Evolutionary conservation across 1,140 invertebrate species (phyloP).

Genomic region (Ericerus pela): DNA sequence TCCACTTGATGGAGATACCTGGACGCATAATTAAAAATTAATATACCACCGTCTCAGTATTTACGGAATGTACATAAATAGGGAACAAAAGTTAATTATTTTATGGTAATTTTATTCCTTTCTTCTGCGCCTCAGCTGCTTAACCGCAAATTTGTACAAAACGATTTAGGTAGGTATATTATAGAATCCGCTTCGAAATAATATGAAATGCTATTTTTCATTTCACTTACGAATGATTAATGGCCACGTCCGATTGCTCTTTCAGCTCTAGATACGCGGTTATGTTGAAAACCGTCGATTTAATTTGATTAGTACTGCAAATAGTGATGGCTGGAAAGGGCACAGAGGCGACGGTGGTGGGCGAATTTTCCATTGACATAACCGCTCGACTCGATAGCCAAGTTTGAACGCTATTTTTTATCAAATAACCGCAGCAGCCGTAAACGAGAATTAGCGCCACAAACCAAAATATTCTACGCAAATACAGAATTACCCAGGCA

Average conservation of each 20-base stretch:
- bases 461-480: no score
- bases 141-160: no score
- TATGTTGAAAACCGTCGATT: neutral
- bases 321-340: constrained; percentile 14
- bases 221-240: neutral
- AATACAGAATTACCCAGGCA: no score
- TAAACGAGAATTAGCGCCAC: neutral
- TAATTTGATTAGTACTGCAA: constrained; percentile 7
- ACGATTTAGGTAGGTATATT: no score
- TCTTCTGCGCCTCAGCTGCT: no score
- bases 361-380: neutral
- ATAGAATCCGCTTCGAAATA: no score
- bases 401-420: neutral
- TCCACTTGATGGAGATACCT: neutral
- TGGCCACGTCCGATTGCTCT: neutral
- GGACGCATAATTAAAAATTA: neutral
- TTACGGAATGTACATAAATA: no score
- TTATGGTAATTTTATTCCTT: no score
- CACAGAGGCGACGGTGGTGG: neutral
- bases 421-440: neutral
- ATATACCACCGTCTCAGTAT: no score
- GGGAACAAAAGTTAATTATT: no score
- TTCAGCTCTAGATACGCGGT: neutral
- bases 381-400: neutral
- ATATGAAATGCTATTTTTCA: neutral